These are phyloP conservation scores for Taurulus bubalis DNA, from an alignment of 2,113 vertebrate species.

Conservation along the genomic window DNA sequence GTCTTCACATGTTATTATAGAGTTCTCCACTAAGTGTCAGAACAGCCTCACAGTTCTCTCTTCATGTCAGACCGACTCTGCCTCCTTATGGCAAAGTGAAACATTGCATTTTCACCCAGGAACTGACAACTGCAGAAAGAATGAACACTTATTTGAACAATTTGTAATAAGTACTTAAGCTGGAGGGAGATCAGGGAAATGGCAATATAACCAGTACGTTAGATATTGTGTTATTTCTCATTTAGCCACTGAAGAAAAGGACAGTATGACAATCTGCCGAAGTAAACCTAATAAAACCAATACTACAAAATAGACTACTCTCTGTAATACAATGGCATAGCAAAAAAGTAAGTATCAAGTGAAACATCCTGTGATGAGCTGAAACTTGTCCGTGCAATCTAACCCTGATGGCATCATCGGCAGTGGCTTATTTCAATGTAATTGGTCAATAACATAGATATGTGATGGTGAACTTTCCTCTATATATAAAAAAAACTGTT, in stretches of 20 bases:
- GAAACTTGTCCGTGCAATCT: background rate
- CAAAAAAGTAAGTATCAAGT: background rate
- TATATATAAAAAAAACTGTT: background rate
- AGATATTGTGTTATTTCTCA: background rate
- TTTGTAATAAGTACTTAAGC: background rate
- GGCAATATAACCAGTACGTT: background rate
- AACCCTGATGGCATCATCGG: background rate
- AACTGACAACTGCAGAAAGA: background rate
- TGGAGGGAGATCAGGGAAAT: background rate
- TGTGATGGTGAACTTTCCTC: background rate
- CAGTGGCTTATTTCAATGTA: background rate
- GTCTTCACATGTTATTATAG: background rate
- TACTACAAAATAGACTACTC: background rate
- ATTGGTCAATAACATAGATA: background rate
- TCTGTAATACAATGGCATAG: background rate
- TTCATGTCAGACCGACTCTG: constrained; percentile 40
- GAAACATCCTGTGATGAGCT: constrained; percentile 7
- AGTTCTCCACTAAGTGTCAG: constrained; percentile 55
- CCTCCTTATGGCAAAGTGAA: constrained; percentile 53
- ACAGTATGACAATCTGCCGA: background rate
- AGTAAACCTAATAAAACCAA: background rate
- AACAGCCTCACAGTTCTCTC: constrained; percentile 30
- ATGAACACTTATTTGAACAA: constrained; percentile 3
- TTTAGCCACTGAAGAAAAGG: background rate
- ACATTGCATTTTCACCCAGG: constrained; percentile 26